Evolutionary conservation across 2,888 invertebrate genomes (phyloP).

Genomic region (Theodoxus fluviatilis): DNA sequence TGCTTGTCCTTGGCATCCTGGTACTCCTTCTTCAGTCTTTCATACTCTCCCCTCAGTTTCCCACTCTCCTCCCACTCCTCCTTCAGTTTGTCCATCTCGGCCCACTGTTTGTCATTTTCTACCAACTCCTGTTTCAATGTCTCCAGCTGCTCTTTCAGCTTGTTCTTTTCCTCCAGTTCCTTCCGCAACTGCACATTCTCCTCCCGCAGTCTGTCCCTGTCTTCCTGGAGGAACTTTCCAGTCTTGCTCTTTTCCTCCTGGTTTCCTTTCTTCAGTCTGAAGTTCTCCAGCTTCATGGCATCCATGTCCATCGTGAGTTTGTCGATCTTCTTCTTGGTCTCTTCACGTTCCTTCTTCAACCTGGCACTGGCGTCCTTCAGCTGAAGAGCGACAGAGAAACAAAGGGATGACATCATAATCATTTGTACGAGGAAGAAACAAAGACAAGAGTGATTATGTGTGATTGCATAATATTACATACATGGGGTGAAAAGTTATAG

Average conservation of each 20-base stretch:
- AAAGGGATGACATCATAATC: too few relatives aligned
- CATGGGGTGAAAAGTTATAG: too few relatives aligned
- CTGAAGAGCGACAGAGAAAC: too few relatives aligned
- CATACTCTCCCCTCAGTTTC: conserved; percentile 24
- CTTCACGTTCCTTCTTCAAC: too few relatives aligned
- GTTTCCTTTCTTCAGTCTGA: neutral
- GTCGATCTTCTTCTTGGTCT: conserved; percentile 11
- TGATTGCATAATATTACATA: too few relatives aligned
- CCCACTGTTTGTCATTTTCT: conserved; percentile 58
- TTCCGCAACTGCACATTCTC: conserved; percentile 30
- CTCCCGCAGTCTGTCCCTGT: conserved; percentile 28
- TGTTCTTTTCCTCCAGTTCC: conserved; percentile 23
- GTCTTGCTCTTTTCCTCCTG: neutral
- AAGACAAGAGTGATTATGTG: too few relatives aligned
- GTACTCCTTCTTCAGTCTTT: conserved; percentile 34
- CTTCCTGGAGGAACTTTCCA: neutral
- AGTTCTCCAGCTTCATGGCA: neutral
- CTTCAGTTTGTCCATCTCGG: conserved; percentile 32
- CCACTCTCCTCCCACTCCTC: conserved; percentile 30
- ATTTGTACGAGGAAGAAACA: too few relatives aligned
- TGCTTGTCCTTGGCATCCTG: conserved; percentile 23
- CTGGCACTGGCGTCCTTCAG: too few relatives aligned
- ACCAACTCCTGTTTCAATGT: conserved; percentile 39
- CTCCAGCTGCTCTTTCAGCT: conserved; percentile 28
- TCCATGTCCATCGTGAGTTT: neutral